phyloP scores from a whole-genome alignment of 2,797 vertebrate genomes.

The Mormyrops attenuatus region DNA sequence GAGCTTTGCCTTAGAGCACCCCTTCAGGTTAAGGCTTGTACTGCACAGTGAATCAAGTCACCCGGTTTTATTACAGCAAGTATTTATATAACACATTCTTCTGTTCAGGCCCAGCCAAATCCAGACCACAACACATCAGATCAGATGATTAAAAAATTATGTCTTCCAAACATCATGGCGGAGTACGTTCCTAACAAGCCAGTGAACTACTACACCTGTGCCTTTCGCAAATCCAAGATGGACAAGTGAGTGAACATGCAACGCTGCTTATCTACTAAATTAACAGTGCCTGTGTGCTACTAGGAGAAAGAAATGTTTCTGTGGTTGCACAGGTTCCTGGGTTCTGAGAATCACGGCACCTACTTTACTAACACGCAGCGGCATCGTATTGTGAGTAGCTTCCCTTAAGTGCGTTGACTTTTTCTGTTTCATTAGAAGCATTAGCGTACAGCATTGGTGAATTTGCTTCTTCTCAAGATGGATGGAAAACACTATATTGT shows the following conservation, averaged over 20 bases:
- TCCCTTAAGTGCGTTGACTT: not conserved
- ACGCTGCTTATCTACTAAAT: not conserved
- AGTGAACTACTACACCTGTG: constrained; percentile 65
- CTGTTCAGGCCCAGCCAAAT: constrained; percentile 57
- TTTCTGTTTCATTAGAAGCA: not conserved
- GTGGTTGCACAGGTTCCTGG: constrained; percentile 60
- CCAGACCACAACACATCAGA: constrained; percentile 62
- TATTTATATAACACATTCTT: not conserved
- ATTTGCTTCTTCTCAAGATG: not conserved
- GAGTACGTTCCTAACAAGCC: constrained; percentile 64
- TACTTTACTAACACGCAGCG: constrained; percentile 71
- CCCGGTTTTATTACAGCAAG: not conserved
- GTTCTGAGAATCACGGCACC: constrained; percentile 51
- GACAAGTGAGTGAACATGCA: constrained; percentile 48
- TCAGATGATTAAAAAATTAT: constrained; percentile 52
- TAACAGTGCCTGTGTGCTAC: not conserved
- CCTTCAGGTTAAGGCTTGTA: constrained; percentile 52
- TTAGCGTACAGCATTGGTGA: not conserved
- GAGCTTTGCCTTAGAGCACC: constrained; percentile 67
- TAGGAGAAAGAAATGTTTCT: not conserved
- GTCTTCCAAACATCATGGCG: constrained; percentile 58
- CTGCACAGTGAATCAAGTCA: not conserved
- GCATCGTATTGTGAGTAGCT: constrained; percentile 63
- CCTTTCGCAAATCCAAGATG: constrained; percentile 68
- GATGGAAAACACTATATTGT: not conserved